These are phyloP conservation scores for Sebastes flavidus DNA, from an alignment of 2,797 vertebrate genomes.

Conservation along the genomic window DNA sequence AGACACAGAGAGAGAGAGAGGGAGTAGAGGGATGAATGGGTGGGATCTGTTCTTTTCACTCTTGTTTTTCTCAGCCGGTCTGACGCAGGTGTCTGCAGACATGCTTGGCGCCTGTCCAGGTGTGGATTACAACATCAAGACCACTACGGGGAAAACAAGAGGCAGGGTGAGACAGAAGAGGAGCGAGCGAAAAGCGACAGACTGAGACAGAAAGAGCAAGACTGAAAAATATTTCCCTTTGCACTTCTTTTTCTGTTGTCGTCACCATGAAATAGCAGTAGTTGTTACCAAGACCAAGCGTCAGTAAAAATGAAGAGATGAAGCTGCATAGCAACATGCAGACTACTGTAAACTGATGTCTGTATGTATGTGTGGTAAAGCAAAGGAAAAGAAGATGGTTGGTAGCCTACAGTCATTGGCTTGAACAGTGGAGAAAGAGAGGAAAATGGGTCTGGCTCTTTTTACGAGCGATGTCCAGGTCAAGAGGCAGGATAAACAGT, in stretches of 20 bases:
- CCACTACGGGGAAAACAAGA: constrained; percentile 53
- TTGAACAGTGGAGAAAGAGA: not conserved
- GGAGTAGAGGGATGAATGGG: constrained; percentile 21
- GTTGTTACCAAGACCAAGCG: not conserved
- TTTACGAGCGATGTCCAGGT: constrained; percentile 58
- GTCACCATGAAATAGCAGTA: not conserved
- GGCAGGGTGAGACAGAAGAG: not conserved
- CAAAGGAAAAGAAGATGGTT: not conserved
- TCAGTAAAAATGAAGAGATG: not conserved
- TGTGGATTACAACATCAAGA: constrained; percentile 73
- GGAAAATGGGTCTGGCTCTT: not conserved
- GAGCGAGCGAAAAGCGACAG: not conserved
- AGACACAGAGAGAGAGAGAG: not conserved
- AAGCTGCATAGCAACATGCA: not conserved
- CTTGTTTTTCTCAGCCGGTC: constrained; percentile 70
- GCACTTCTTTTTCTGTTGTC: not conserved
- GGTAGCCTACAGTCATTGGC: not conserved
- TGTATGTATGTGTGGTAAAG: not conserved
- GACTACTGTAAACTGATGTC: not conserved
- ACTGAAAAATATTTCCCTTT: not conserved
- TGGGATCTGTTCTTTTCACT: constrained; percentile 52
- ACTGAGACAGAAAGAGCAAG: not conserved
- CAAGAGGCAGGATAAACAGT: constrained; percentile 62
- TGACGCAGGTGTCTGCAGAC: constrained; percentile 77
- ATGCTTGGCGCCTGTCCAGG: constrained; percentile 69